phyloP scores from a whole-genome alignment of 2,888 invertebrate species.

The Acholoe squamosa region DNA sequence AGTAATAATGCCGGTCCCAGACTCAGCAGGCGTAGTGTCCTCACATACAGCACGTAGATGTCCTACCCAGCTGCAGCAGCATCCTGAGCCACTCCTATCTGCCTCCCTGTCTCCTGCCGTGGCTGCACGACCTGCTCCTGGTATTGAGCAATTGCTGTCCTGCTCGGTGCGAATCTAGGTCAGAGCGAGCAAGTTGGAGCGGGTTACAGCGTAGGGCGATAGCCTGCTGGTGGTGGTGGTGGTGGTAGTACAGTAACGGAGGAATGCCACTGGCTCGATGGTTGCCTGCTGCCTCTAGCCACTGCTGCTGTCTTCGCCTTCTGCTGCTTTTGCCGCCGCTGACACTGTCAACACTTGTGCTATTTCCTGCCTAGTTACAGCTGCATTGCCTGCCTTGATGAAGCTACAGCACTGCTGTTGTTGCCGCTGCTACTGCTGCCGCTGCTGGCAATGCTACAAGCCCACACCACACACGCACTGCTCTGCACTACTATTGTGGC shows the following conservation, averaged over 20 bases:
- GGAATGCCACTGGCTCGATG: constrained; percentile 23
- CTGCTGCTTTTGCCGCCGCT: not conserved
- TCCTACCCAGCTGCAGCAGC: not conserved
- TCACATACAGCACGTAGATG: too few species aligned
- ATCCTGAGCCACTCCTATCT: too few species aligned
- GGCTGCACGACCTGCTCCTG: not conserved
- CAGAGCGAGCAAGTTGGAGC: not conserved
- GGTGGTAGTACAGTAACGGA: constrained; percentile 10
- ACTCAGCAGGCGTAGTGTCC: too few species aligned
- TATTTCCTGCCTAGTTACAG: not conserved
- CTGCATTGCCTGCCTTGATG: not conserved
- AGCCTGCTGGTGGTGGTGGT: not conserved
- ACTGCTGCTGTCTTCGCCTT: not conserved
- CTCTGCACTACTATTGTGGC: not conserved
- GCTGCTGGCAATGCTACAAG: not conserved
- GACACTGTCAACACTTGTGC: too few species aligned
- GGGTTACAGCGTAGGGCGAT: not conserved
- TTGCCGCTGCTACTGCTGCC: not conserved
- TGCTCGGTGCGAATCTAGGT: constrained; percentile 43
- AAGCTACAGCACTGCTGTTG: not conserved
- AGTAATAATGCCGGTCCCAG: not conserved
- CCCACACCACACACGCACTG: not conserved
- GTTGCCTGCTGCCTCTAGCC: not conserved
- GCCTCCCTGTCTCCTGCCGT: not conserved
- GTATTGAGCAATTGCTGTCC: not conserved